A percentile compares a stretch with the other conserved stretches of the same genome.
phyloP scores from a whole-genome alignment of 2,113 vertebrate genomes.

The Oophaga pumilio region DNA sequence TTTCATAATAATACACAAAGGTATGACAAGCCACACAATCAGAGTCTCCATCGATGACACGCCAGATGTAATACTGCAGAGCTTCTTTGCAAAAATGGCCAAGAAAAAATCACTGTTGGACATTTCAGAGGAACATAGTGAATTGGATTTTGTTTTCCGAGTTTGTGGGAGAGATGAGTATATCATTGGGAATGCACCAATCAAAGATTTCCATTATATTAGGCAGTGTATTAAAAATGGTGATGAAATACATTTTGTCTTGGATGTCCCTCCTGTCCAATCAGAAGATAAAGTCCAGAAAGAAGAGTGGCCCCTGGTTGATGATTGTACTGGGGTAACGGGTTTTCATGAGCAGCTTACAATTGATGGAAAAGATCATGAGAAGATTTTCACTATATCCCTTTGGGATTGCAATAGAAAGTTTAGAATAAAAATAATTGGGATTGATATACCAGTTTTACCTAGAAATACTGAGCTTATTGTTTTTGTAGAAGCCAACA shows the following conservation, averaged over 20 bases:
- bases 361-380: constrained; percentile 93
- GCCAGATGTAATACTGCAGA: constrained; percentile 83
- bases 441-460: constrained; percentile 90
- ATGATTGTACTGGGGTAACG: constrained; percentile 93
- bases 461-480: constrained; percentile 88
- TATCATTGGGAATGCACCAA: constrained; percentile 84
- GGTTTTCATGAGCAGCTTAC: constrained; percentile 95
- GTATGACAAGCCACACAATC: constrained; percentile 89
- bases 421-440: constrained; percentile 92
- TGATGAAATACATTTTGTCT: constrained; percentile 92
- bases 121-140: constrained; percentile 82
- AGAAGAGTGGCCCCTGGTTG: constrained; percentile 95
- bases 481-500: constrained; percentile 92
- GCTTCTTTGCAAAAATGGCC: constrained; percentile 88
- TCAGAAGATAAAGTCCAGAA: constrained; percentile 85
- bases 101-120: constrained; percentile 90
- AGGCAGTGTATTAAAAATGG: constrained; percentile 92
- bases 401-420: constrained; percentile 96
- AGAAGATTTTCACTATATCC: constrained; percentile 95
- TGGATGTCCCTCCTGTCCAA: constrained; percentile 82
- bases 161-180: constrained; percentile 96
- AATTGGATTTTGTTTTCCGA: constrained; percentile 88
- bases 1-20: constrained; percentile 87
- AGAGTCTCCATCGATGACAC: constrained; percentile 91
- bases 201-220: constrained; percentile 94